Evolutionary conservation across 2,113 vertebrate species (phyloP).

Genomic region (Paraplagusia blochii): DNA sequence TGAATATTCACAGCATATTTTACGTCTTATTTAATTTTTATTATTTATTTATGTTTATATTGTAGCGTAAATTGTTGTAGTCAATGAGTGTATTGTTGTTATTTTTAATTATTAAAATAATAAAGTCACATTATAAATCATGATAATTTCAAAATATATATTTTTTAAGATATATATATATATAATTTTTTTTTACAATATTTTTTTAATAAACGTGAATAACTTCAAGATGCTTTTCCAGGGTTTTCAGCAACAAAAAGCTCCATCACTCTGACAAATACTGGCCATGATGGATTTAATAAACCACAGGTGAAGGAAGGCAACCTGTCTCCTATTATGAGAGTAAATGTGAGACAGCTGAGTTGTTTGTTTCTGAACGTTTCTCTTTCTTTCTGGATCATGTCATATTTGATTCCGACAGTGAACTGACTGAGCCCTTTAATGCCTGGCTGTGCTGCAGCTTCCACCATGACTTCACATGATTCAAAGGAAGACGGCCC

Average conservation of each 20-base stretch:
- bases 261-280: background rate
- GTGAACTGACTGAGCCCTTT: slow-evolving; percentile 19
- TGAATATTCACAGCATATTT: no score
- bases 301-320: background rate
- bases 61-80: no score
- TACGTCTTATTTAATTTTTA: no score
- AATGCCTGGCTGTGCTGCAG: slow-evolving; percentile 12
- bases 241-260: background rate
- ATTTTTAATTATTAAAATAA: no score
- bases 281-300: background rate
- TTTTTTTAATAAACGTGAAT: no score
- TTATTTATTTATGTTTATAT: no score
- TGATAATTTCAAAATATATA: no score
- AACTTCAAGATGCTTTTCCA: no score
- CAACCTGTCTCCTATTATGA: background rate
- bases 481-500: slow-evolving; percentile 11
- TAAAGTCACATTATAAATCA: no score
- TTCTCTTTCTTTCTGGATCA: slow-evolving; percentile 4
- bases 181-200: no score
- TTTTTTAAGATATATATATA: no score
- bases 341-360: slow-evolving; percentile 2
- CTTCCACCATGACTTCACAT: slow-evolving; percentile 22
- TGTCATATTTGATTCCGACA: slow-evolving; percentile 9
- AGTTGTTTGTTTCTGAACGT: background rate
- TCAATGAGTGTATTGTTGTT: no score